Percentiles rank a stretch among this genome's conserved stretches.
These are phyloP conservation scores for Nephrotoma appendiculata DNA, from an alignment of 2,888 invertebrate species.

Conservation along the genomic window DNA sequence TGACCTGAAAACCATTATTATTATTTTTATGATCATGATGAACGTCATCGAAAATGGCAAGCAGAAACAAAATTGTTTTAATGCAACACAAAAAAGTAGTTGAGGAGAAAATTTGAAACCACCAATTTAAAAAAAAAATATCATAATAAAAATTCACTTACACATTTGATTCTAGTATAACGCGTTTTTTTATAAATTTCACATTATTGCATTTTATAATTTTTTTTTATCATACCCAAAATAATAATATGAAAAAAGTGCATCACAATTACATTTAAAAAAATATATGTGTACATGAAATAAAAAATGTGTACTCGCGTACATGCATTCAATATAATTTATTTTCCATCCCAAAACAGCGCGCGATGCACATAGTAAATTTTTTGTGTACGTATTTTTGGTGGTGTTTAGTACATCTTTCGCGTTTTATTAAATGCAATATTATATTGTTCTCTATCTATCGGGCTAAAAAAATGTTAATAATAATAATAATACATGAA, in stretches of 20 bases:
- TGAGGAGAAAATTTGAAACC: neutral
- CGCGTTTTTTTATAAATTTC: neutral
- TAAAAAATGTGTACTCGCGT: neutral
- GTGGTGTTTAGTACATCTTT: neutral
- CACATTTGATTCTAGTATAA: neutral
- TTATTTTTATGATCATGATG: neutral
- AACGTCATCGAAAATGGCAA: neutral
- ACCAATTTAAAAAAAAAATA: neutral
- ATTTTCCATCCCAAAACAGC: neutral
- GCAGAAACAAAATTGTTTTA: neutral
- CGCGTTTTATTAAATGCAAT: neutral
- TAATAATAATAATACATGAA: neutral
- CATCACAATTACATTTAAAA: neutral
- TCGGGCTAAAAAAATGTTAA: neutral
- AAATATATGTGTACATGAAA: neutral
- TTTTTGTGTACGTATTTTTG: neutral
- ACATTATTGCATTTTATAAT: neutral
- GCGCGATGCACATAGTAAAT: neutral
- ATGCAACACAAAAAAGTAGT: neutral
- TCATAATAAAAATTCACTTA: neutral
- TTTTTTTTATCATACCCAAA: neutral
- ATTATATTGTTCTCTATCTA: neutral
- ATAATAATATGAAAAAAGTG: neutral
- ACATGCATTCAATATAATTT: neutral
- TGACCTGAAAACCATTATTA: neutral